These are phyloP conservation scores for Hyperopisus bebe DNA, from an alignment of 2,113 vertebrate species.

Conservation along the genomic window DNA sequence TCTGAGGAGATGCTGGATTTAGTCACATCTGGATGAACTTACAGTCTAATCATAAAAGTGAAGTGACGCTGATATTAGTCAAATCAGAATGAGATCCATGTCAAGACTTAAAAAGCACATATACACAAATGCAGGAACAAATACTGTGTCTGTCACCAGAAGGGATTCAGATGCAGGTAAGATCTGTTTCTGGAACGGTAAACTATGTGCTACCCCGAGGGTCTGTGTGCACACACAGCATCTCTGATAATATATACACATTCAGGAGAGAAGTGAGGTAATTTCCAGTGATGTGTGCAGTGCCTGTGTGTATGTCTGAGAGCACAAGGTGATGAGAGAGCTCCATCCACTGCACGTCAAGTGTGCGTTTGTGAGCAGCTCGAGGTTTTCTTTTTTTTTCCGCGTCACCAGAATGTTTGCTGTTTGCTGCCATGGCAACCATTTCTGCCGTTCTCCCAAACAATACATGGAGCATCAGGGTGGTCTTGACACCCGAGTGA, in stretches of 20 bases:
- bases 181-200: background rate
- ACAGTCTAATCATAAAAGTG: background rate
- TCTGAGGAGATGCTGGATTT: background rate
- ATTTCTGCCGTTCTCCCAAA: background rate
- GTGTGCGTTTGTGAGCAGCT: slow-evolving; percentile 10
- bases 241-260: background rate
- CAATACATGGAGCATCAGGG: background rate
- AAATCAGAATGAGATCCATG: background rate
- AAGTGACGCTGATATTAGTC: background rate
- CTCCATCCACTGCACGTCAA: slow-evolving; percentile 3
- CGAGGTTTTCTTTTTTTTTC: background rate
- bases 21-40: background rate
- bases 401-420: background rate
- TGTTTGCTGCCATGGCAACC: slow-evolving; percentile 1
- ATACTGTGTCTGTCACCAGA: background rate
- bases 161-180: background rate
- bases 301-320: background rate
- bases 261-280: background rate
- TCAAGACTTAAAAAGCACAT: background rate
- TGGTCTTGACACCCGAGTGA: background rate
- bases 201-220: background rate
- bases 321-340: background rate
- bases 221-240: background rate
- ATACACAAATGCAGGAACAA: background rate
- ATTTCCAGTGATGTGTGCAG: background rate